Evolutionary conservation across 2,113 vertebrate species (phyloP).

Genomic region (Epinephelus lanceolatus): DNA sequence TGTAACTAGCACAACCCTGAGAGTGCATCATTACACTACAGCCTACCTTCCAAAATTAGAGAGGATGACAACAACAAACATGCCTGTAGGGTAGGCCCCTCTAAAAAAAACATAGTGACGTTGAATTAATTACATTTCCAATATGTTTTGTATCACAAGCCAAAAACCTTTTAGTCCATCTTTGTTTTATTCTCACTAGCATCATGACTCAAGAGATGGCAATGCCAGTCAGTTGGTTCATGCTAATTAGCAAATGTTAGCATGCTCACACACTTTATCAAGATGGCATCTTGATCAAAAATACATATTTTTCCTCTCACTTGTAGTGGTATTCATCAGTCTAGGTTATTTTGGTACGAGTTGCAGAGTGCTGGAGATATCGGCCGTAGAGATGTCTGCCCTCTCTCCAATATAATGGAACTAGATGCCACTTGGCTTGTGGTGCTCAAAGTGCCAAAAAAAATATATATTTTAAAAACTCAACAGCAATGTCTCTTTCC

Average conservation of each 20-base stretch:
- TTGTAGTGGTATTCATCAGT: too few relatives aligned
- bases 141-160: background rate
- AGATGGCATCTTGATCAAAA: background rate
- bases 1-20: background rate
- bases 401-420: too few relatives aligned
- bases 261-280: background rate
- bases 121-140: background rate
- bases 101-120: background rate
- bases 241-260: background rate
- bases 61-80: background rate
- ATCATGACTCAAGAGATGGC: background rate
- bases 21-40: background rate
- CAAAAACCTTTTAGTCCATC: background rate
- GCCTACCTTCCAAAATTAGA: slow-evolving; percentile 4
- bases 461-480: too few relatives aligned
- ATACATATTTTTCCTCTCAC: too few relatives aligned
- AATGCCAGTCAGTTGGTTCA: background rate
- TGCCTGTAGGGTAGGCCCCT: background rate
- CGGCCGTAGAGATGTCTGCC: too few relatives aligned
- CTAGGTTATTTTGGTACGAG: too few relatives aligned
- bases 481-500: too few relatives aligned
- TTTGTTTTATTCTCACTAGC: too few relatives aligned
- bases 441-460: too few relatives aligned
- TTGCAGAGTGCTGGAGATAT: too few relatives aligned
- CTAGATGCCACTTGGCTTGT: too few relatives aligned